These are phyloP conservation scores for Enteromius unitaeniatus DNA, from an alignment of 2,797 vertebrate genomes.

Conservation along the genomic window DNA sequence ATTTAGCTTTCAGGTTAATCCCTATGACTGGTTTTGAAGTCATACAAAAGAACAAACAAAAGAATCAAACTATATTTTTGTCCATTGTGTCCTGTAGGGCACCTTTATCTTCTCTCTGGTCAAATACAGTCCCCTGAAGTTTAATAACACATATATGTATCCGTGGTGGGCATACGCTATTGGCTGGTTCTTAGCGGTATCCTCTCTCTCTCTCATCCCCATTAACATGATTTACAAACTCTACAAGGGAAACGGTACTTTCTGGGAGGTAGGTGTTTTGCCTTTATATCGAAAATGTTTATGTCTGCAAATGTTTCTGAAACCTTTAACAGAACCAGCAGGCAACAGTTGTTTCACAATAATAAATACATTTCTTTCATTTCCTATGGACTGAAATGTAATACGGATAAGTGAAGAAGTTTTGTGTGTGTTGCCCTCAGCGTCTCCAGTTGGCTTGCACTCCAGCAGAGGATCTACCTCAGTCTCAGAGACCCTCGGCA, in stretches of 20 bases:
- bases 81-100: slow-evolving; percentile 57
- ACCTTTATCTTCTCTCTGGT: slow-evolving; percentile 70
- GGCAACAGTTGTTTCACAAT: neutral
- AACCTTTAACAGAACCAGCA: neutral
- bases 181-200: slow-evolving; percentile 72
- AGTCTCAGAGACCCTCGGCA: slow-evolving; percentile 57
- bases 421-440: slow-evolving; percentile 47
- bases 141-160: slow-evolving; percentile 74
- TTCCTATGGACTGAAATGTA: slow-evolving; percentile 1
- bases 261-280: slow-evolving; percentile 68
- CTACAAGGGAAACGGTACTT: slow-evolving; percentile 63
- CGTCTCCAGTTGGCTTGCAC: slow-evolving; percentile 64
- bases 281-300: neutral
- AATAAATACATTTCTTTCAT: neutral
- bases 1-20: too few species aligned
- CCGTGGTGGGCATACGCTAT: slow-evolving; percentile 74
- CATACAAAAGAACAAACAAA: neutral
- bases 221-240: slow-evolving; percentile 70
- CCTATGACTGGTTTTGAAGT: too few species aligned
- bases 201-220: slow-evolving; percentile 70
- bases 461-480: slow-evolving; percentile 67
- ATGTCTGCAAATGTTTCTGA: neutral
- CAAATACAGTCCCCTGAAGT: slow-evolving; percentile 71
- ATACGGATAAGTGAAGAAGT: neutral
- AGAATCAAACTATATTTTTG: neutral